Conservation (phyloP, 2,888 invertebrate species). For the Scaeva pyrastri region DNA sequence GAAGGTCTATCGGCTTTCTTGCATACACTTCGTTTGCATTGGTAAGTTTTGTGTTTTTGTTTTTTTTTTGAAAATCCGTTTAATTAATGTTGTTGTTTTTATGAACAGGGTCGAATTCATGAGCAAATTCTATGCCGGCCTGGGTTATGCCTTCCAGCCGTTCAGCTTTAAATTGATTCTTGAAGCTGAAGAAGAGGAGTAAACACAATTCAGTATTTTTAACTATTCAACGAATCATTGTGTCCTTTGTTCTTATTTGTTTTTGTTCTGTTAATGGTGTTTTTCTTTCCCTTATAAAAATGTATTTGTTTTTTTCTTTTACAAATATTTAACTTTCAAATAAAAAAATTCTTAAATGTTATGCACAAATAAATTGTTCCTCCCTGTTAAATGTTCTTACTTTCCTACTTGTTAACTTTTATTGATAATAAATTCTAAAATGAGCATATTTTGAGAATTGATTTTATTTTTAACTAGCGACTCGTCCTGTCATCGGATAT, state of each 20-base stretch:
- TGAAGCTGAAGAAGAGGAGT: slow-evolving; percentile 85
- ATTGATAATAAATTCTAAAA: not conserved
- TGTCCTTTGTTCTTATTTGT: not conserved
- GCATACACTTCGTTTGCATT: slow-evolving; percentile 98
- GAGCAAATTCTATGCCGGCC: slow-evolving; percentile 95
- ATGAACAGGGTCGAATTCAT: slow-evolving; percentile 95
- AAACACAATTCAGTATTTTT: slow-evolving; percentile 32
- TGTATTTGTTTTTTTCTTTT: slow-evolving; percentile 9
- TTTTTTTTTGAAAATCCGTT: not conserved
- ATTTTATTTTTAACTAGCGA: too few relatives aligned
- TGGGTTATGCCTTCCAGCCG: slow-evolving; percentile 92
- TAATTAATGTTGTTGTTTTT: slow-evolving; percentile 20
- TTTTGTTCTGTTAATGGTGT: slow-evolving; percentile 4
- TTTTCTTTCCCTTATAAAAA: not conserved
- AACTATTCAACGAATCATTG: slow-evolving; percentile 19
- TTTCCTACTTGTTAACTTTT: not conserved
- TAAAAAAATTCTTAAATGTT: not conserved
- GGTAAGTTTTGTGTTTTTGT: slow-evolving; percentile 85
- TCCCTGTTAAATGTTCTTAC: not conserved
- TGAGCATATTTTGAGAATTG: too few relatives aligned
- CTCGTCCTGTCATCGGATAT: too few relatives aligned
- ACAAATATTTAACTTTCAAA: slow-evolving; percentile 25
- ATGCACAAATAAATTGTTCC: not conserved
- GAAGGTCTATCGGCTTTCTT: slow-evolving; percentile 99
- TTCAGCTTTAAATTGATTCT: slow-evolving; percentile 93